Evolutionary conservation across 2,888 invertebrate species (phyloP), one percentile per base, ranked within the genome.

Genomic region (Galeruca laticollis): DNA sequence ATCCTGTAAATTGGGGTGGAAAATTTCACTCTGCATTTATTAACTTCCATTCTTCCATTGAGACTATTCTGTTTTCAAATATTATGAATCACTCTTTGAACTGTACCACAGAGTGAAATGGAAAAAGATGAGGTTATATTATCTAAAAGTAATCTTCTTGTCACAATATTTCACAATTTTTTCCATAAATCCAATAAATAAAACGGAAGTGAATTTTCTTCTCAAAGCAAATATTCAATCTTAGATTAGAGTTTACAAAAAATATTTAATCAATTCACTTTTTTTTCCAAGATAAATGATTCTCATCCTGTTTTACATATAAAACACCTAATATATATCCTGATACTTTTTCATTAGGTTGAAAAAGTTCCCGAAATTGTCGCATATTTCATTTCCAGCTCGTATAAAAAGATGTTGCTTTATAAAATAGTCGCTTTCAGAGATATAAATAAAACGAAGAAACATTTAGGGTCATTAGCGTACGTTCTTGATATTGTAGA

Each of bases 281-380:
- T 18, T 47, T 26, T 26, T 26, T 35, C n/a, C 6, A 9, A 18
- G 35, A 57, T 57, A 35, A 57, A 57, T 35, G 18, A 57, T 54
- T 18, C 3, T 1, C 56, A 3, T 35, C 35, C 56, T 57, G 15
- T 35, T 57, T 57, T 57, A 18, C 56, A 35, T 57, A 35, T 35
- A 15, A 57, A 33, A 57, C 31, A 57, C 56, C 35, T 57, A 35
- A 57, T 57, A 57, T 33, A 57, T 57, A 57, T 57, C 35, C 56
- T 57, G 56, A 65, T 57, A 57, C 57, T 59, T 63, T 63, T 70
- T 67, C 67, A 70, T 61, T 66, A 56, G 52, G 59, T 63, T 63
- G 52, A 62, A 70, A 70, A 61, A 67, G 59, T 62, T 63, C 59
- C 60, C 57, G 9, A 63, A 70, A 70, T 60, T 59, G 59, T 68